Evolutionary conservation across 2,888 invertebrate species (phyloP).

Genomic region (Leucophenga maculata): DNA sequence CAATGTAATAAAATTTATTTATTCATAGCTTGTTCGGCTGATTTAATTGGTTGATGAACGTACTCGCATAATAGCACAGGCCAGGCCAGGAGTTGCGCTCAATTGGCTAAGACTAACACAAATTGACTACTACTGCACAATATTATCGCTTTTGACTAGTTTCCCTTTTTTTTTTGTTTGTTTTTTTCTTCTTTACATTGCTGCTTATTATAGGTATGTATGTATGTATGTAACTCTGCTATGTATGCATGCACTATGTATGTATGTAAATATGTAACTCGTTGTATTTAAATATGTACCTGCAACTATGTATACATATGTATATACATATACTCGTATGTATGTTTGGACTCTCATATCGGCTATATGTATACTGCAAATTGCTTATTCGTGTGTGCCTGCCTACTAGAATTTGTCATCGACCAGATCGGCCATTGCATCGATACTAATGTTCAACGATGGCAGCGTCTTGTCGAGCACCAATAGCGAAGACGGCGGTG

Average conservation of each 20-base stretch:
- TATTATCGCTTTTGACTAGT: no score
- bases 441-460: conserved; percentile 66
- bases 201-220: no score
- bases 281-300: background rate
- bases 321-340: background rate
- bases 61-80: no score
- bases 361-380: no score
- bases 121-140: background rate
- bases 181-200: no score
- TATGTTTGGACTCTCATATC: background rate
- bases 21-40: no score
- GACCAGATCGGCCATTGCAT: conserved; percentile 69
- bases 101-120: conserved; percentile 15
- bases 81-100: conserved; percentile 24
- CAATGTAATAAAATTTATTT: no score
- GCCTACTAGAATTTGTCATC: conserved; percentile 53
- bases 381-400: background rate
- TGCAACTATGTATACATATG: background rate
- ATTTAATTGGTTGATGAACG: no score
- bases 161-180: no score
- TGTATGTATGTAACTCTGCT: no score
- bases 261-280: background rate
- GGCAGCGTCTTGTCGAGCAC: conserved; percentile 70
- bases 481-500: conserved; percentile 55
- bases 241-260: background rate